Evolutionary conservation across 2,113 vertebrate genomes (phyloP).

Genomic region (Nematolebias whitei): DNA sequence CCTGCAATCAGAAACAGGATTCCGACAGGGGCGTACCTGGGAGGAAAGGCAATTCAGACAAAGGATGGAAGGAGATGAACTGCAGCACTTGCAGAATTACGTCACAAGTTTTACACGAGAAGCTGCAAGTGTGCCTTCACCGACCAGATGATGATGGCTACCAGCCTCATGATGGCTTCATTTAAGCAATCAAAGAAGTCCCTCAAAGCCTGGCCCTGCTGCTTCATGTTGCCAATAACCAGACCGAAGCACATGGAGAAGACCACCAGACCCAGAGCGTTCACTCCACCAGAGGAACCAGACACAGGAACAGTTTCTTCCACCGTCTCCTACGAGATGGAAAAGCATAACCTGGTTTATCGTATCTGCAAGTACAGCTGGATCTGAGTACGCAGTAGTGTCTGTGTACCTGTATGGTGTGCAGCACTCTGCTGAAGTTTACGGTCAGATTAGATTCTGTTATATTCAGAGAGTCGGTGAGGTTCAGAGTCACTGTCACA

Average conservation of each 20-base stretch:
- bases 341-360: background rate
- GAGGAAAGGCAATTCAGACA: background rate
- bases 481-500: slow-evolving; percentile 66
- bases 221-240: slow-evolving; percentile 95
- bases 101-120: background rate
- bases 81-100: background rate
- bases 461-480: slow-evolving; percentile 59
- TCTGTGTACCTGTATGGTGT: slow-evolving; percentile 77
- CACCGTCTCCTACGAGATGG: slow-evolving; percentile 72
- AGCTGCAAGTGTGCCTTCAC: slow-evolving; percentile 41
- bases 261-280: slow-evolving; percentile 93
- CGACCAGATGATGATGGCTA: slow-evolving; percentile 97
- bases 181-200: slow-evolving; percentile 97
- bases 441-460: slow-evolving; percentile 68
- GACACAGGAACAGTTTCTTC: slow-evolving; percentile 89
- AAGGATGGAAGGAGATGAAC: background rate
- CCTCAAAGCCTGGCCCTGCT: slow-evolving; percentile 89
- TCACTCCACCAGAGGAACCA: slow-evolving; percentile 89
- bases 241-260: slow-evolving; percentile 96
- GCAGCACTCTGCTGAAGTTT: slow-evolving; percentile 85
- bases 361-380: background rate
- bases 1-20: slow-evolving; percentile 97
- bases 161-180: slow-evolving; percentile 96
- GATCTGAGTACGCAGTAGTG: background rate
- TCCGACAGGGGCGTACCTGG: slow-evolving; percentile 94